Conservation (phyloP, 2,113 vertebrate species). For the Rhinopithecus roxellana region DNA sequence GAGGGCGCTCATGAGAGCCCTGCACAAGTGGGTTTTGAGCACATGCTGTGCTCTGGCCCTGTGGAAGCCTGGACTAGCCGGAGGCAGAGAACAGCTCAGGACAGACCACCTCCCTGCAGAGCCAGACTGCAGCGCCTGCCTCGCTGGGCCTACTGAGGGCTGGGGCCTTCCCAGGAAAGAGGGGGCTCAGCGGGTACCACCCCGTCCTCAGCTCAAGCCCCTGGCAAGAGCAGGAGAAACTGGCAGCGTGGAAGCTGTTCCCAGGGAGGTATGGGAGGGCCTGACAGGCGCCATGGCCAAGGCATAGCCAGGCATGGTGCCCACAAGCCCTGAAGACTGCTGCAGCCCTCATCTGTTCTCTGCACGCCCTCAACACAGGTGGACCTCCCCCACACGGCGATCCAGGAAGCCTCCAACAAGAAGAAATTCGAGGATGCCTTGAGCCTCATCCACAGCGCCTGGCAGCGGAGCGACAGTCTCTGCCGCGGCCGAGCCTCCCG, state of each 20-base stretch:
- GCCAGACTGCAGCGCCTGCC: no score
- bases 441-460: slow-evolving; percentile 91
- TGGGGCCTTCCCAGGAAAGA: not conserved
- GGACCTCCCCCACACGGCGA: slow-evolving; percentile 81
- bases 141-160: not conserved
- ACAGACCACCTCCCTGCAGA: no score
- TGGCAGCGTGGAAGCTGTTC: fast-evolving
- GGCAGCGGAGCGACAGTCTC: slow-evolving; percentile 97
- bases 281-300: fast-evolving
- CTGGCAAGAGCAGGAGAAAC: not conserved
- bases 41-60: fast-evolving
- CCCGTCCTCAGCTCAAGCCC: fast-evolving
- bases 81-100: not conserved
- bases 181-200: not conserved
- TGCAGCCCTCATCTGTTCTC: fast-evolving
- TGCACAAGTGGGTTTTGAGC: not conserved
- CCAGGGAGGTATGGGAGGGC: not conserved
- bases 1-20: not conserved
- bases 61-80: not conserved
- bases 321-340: fast-evolving
- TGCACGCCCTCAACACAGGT: slow-evolving; percentile 72
- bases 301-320: not conserved
- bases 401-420: slow-evolving; percentile 76
- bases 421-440: slow-evolving; percentile 93
- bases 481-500: slow-evolving; percentile 93